Evolutionary conservation across 2,888 invertebrate genomes (phyloP).

Genomic region (Ypsolopha scabrella): DNA sequence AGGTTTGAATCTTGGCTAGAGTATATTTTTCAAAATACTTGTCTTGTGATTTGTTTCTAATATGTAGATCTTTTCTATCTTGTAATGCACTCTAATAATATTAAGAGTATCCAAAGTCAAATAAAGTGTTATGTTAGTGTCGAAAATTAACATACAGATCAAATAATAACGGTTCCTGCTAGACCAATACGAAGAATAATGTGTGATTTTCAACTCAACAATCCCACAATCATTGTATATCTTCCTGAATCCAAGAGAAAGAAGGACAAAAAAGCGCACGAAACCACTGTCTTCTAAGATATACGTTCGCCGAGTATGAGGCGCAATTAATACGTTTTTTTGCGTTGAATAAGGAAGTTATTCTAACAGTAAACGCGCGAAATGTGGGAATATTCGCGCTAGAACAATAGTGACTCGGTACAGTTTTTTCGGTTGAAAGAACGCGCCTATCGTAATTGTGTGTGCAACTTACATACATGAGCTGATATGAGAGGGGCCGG

Average conservation of each 20-base stretch:
- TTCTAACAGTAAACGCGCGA: constrained; percentile 59
- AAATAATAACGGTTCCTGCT: too few species aligned
- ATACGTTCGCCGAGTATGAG: not conserved
- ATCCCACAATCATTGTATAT: not conserved
- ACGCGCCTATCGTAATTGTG: constrained; percentile 60
- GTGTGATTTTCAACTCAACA: not conserved
- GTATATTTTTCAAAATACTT: too few species aligned
- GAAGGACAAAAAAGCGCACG: constrained; percentile 15
- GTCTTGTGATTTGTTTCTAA: too few species aligned
- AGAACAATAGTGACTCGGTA: constrained; percentile 57
- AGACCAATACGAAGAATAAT: too few species aligned
- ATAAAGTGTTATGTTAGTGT: too few species aligned
- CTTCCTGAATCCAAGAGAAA: constrained; percentile 28
- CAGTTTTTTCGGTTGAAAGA: constrained; percentile 62
- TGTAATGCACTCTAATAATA: too few species aligned
- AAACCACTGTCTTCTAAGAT: constrained; percentile 9
- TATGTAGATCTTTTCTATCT: too few species aligned
- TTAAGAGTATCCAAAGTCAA: too few species aligned
- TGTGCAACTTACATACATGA: constrained; percentile 36
- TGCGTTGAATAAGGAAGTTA: constrained; percentile 54
- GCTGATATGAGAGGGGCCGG: constrained; percentile 29
- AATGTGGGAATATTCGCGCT: constrained; percentile 57
- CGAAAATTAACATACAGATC: too few species aligned
- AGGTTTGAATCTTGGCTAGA: too few species aligned
- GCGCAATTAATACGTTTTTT: constrained; percentile 58